These are phyloP conservation scores for Eristalis tenax DNA, from an alignment of 2,888 invertebrate species.

Conservation along the genomic window DNA sequence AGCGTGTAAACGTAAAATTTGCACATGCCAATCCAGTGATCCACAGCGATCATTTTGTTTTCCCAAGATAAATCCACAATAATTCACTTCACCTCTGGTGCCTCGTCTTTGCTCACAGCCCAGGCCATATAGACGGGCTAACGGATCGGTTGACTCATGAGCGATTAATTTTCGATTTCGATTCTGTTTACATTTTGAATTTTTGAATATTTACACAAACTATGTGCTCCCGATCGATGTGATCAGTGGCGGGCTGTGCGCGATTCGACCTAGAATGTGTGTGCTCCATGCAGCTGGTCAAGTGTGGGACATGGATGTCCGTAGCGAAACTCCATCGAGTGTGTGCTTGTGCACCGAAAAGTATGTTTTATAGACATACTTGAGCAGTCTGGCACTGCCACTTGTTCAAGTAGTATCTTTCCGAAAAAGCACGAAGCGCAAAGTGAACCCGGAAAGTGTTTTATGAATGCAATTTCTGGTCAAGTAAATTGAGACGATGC, in stretches of 20 bases:
- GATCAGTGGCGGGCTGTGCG: constrained; percentile 32
- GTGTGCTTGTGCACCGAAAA: not conserved
- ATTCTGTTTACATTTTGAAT: constrained; percentile 56
- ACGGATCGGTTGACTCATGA: constrained; percentile 49
- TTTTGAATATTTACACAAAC: constrained; percentile 62
- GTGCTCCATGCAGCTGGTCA: constrained; percentile 23
- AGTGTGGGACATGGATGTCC: constrained; percentile 11
- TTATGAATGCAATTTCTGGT: constrained; percentile 69
- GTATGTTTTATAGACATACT: not conserved
- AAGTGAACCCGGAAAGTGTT: constrained; percentile 64
- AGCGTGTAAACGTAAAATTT: constrained; percentile 22
- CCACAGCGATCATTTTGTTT: constrained; percentile 4
- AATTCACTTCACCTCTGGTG: constrained; percentile 43
- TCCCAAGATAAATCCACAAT: constrained; percentile 29
- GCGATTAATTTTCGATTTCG: constrained; percentile 64
- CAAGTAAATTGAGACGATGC: constrained; percentile 65
- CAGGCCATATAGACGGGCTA: not conserved
- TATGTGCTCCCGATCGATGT: constrained; percentile 49
- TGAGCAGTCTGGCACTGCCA: constrained; percentile 1
- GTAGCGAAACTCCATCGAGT: constrained; percentile 11
- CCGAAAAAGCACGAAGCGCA: constrained; percentile 35
- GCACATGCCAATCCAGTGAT: constrained; percentile 35
- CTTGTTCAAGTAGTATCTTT: not conserved
- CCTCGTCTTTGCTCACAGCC: constrained; percentile 8
- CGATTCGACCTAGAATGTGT: constrained; percentile 15